Evolutionary conservation across 2,113 vertebrate species (phyloP).

Genomic region (Alosa alosa): DNA sequence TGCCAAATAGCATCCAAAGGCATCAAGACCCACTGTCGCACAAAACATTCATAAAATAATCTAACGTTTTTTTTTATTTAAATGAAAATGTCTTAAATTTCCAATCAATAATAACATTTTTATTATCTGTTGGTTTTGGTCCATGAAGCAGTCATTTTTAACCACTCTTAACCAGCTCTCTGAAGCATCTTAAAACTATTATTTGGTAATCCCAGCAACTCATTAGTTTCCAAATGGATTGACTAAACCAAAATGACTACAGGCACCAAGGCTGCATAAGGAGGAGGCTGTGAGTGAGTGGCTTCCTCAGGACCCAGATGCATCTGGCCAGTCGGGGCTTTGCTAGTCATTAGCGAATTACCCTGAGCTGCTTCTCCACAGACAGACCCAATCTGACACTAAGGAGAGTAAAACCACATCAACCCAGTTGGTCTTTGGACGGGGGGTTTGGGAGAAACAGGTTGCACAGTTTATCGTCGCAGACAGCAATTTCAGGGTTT

Average conservation of each 20-base stretch:
- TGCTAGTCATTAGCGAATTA: slow-evolving; percentile 64
- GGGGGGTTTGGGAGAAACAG: slow-evolving; percentile 68
- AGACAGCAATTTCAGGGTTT: slow-evolving; percentile 88
- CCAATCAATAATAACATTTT: not conserved
- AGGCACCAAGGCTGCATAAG: not conserved
- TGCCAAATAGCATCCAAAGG: not conserved
- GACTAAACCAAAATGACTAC: not conserved
- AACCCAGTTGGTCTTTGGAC: slow-evolving; percentile 76
- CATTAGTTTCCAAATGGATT: not conserved
- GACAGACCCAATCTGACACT: slow-evolving; percentile 73
- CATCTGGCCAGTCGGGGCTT: slow-evolving; percentile 39
- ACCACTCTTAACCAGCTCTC: not conserved
- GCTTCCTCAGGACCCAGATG: slow-evolving; percentile 29
- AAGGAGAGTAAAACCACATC: slow-evolving; percentile 71
- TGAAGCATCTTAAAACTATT: not conserved
- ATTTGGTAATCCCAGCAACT: not conserved
- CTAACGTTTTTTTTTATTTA: not conserved
- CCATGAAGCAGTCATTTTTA: not conserved
- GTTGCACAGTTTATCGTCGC: slow-evolving; percentile 83
- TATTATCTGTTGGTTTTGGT: not conserved
- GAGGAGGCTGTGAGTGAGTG: not conserved
- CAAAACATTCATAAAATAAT: not conserved
- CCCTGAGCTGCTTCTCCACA: slow-evolving; percentile 62
- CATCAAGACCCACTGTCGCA: not conserved
- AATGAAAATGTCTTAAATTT: not conserved